phyloP scores from a whole-genome alignment of 2,113 vertebrate genomes.

The Indri indri region DNA sequence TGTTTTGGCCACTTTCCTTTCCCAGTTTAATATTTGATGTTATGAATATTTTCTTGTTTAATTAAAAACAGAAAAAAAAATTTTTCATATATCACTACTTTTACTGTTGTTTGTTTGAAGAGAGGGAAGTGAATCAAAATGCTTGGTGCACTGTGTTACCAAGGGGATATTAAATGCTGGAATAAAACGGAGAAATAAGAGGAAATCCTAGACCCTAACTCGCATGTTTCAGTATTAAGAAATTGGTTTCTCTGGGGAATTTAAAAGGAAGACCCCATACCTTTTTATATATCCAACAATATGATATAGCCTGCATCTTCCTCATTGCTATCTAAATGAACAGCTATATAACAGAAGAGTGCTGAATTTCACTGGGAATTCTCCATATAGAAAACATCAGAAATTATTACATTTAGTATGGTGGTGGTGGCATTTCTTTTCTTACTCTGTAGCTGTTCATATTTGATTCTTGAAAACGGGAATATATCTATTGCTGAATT shows the following conservation, averaged over 20 bases:
- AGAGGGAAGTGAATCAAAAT: background rate
- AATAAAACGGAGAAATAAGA: background rate
- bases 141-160: background rate
- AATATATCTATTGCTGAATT: background rate
- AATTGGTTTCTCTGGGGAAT: background rate
- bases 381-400: background rate
- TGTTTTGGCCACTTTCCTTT: background rate
- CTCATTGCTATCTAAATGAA: background rate
- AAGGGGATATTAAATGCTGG: background rate
- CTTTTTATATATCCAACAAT: background rate
- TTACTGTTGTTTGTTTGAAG: background rate
- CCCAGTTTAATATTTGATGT: background rate
- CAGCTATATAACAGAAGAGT: background rate
- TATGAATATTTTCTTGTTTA: background rate
- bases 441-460: background rate
- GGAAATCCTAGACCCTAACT: background rate
- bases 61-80: background rate
- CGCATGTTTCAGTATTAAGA: background rate
- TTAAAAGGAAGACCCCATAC: background rate
- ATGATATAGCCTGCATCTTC: background rate
- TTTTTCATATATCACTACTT: background rate
- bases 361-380: background rate
- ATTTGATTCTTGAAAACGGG: background rate
- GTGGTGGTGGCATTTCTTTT: background rate
- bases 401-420: background rate